Conservation (phyloP, 2,888 invertebrate species). For the Spilarctia lutea region DNA sequence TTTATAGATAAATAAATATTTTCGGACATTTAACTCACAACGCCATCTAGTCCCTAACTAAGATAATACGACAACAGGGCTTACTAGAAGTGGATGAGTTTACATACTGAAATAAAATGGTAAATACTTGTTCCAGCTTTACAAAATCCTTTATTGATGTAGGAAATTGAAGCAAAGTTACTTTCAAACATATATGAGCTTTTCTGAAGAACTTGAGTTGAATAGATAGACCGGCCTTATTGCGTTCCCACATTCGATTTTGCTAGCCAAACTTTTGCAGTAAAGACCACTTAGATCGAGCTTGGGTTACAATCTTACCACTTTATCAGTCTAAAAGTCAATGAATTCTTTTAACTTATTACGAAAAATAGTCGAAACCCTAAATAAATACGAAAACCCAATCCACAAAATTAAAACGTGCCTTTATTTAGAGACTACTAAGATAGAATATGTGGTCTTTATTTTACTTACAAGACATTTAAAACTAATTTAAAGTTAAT, state of each 20-base stretch:
- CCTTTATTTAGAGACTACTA: not conserved
- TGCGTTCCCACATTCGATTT: constrained; percentile 32
- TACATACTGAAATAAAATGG: not conserved
- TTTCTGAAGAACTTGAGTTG: constrained; percentile 41
- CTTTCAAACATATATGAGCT: constrained; percentile 40
- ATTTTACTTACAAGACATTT: too few relatives aligned
- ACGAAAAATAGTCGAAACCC: not conserved
- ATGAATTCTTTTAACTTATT: constrained; percentile 28
- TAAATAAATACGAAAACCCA: not conserved
- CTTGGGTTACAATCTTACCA: constrained; percentile 28
- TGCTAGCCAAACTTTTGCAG: constrained; percentile 35
- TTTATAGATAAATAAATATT: too few relatives aligned
- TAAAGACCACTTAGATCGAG: constrained; percentile 41
- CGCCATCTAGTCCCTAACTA: too few relatives aligned
- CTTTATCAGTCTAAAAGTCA: constrained; percentile 33
- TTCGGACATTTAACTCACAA: too few relatives aligned
- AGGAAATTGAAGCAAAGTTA: constrained; percentile 25
- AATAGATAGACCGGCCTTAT: constrained; percentile 46
- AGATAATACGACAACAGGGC: not conserved
- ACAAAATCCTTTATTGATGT: constrained; percentile 16
- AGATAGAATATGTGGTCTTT: too few relatives aligned
- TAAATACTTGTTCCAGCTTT: not conserved
- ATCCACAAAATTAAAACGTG: not conserved
- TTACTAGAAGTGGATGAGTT: not conserved
- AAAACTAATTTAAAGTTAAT: too few relatives aligned